These are phyloP conservation scores for Bellardia bayeri DNA, from an alignment of 2,888 invertebrate species.

Conservation along the genomic window DNA sequence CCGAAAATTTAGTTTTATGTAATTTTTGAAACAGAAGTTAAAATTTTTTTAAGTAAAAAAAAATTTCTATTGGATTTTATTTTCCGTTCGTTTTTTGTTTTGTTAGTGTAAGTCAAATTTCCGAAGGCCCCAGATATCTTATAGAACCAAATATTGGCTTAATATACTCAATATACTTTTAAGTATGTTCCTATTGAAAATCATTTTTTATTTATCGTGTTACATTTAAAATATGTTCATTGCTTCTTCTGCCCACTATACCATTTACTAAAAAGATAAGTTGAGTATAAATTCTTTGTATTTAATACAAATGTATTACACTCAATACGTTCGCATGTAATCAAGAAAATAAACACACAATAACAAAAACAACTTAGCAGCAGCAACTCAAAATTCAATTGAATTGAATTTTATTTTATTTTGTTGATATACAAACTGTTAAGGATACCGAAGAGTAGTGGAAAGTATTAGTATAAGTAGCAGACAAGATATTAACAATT, in stretches of 20 bases:
- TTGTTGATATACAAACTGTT: background rate
- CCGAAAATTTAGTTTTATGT: background rate
- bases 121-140: too few species aligned
- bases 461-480: background rate
- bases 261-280: background rate
- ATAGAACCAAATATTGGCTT: too few species aligned
- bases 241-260: background rate
- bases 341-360: constrained; percentile 30
- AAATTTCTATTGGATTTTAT: too few species aligned
- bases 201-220: too few species aligned
- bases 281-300: background rate
- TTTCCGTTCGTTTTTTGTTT: background rate
- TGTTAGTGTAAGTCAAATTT: background rate
- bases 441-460: background rate
- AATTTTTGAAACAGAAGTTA: too few species aligned
- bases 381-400: constrained; percentile 9
- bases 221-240: too few species aligned
- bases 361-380: constrained; percentile 14
- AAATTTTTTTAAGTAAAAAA: too few species aligned
- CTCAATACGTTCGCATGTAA: constrained; percentile 5
- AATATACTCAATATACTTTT: too few species aligned
- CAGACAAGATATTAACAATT: constrained; percentile 42
- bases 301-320: constrained; percentile 1
- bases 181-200: too few species aligned
- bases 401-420: constrained; percentile 5